These are phyloP conservation scores for Spongilla lacustris DNA, from an alignment of 37 sponge, comb jelly and placozoan genomes.

Conservation along the genomic window DNA sequence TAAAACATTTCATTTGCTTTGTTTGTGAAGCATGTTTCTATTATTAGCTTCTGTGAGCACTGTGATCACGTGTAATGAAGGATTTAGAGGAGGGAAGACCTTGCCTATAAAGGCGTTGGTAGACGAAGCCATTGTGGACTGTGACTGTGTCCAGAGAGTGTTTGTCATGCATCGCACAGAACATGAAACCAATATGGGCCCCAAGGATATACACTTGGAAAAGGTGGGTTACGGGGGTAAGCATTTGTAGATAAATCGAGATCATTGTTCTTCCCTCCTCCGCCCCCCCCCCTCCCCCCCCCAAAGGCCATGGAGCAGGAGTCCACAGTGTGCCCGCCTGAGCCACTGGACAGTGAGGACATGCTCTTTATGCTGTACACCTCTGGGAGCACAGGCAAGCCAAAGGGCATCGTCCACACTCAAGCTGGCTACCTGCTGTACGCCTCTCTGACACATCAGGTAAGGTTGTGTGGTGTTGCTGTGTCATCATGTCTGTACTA, in stretches of 20 bases:
- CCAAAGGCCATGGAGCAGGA: slow-evolving; percentile 63
- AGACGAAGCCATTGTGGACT: slow-evolving; percentile 62
- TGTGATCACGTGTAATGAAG: slow-evolving; percentile 80
- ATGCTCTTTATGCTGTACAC: slow-evolving; percentile 83
- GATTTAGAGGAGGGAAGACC: slow-evolving; percentile 74
- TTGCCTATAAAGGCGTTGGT: slow-evolving; percentile 70
- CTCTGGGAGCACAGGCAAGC: slow-evolving; percentile 85
- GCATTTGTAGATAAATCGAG: neutral
- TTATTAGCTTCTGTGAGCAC: slow-evolving; percentile 45
- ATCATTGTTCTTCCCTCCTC: neutral
- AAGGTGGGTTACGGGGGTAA: slow-evolving; percentile 13
- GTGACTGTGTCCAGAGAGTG: slow-evolving; percentile 61
- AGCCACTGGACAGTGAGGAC: slow-evolving; percentile 69
- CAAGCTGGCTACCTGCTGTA: slow-evolving; percentile 85
- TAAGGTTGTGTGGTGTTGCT: neutral
- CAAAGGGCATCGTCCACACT: slow-evolving; percentile 81
- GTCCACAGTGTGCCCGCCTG: slow-evolving; percentile 52
- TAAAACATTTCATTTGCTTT: too few relatives aligned
- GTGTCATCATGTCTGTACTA: slow-evolving; percentile 2
- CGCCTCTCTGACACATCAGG: slow-evolving; percentile 74
- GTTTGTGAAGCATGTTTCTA: too few relatives aligned
- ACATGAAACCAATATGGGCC: slow-evolving; percentile 21
- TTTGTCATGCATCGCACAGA: slow-evolving; percentile 77
- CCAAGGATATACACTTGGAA: slow-evolving; percentile 67
- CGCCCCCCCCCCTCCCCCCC: too few relatives aligned